Evolutionary conservation across 2,888 invertebrate genomes (phyloP).

Genomic region (Cyaniris semiargus): DNA sequence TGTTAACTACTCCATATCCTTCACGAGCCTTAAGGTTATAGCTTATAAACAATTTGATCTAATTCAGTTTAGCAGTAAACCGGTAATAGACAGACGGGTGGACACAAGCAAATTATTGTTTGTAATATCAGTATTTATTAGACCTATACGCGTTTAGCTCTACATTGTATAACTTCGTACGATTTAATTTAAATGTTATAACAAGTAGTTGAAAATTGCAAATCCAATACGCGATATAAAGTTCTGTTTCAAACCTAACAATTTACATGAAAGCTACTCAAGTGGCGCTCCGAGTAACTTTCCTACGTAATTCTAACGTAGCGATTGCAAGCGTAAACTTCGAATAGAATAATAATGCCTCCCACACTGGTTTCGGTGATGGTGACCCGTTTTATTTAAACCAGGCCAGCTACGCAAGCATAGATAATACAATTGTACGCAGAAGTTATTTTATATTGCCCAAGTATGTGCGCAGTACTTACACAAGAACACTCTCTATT

Average conservation of each 20-base stretch:
- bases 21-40: too few species aligned
- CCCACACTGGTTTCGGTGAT: background rate
- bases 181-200: background rate
- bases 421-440: too few species aligned
- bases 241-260: slow-evolving; percentile 41
- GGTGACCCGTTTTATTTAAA: background rate
- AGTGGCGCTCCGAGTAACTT: background rate
- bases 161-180: background rate
- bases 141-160: too few species aligned
- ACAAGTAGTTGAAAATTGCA: slow-evolving; percentile 49
- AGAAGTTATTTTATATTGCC: background rate
- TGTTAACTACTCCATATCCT: too few species aligned
- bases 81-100: too few species aligned
- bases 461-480: too few species aligned
- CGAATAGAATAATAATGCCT: slow-evolving; percentile 4
- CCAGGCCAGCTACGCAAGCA: background rate
- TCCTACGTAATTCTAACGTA: background rate
- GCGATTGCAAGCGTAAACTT: background rate
- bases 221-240: slow-evolving; percentile 58
- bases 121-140: too few species aligned
- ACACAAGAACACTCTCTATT: too few species aligned
- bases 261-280: background rate
- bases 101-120: too few species aligned
- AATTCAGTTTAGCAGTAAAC: too few species aligned
- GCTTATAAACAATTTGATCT: too few species aligned